Evolutionary conservation across 1,140 invertebrate species (phyloP).

Genomic region (Trypoxylus dichotomus): DNA sequence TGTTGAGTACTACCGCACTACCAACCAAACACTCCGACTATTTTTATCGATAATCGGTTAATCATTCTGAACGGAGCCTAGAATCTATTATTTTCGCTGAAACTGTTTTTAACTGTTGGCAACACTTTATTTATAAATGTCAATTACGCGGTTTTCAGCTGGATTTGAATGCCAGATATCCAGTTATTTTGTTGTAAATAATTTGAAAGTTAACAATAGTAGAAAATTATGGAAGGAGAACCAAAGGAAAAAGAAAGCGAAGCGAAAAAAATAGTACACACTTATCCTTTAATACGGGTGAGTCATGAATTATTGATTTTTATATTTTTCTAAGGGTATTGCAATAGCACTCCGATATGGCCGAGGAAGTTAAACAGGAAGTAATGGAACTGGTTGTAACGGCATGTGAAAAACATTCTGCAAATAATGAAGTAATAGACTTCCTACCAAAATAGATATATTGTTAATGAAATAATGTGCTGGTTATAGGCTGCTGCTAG

Average conservation of each 20-base stretch:
- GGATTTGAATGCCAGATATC: background rate
- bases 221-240: constrained; percentile 52
- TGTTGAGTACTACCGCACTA: no score
- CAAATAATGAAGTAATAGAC: constrained; percentile 73
- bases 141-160: constrained; percentile 1
- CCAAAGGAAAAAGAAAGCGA: constrained; percentile 57
- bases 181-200: background rate
- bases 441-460: background rate
- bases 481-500: constrained; percentile 69
- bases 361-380: constrained; percentile 87
- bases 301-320: constrained; percentile 45
- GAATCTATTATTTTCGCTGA: background rate
- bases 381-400: constrained; percentile 87
- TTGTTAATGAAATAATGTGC: background rate
- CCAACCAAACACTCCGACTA: no score
- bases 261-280: constrained; percentile 70
- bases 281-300: constrained; percentile 74
- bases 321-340: constrained; percentile 22
- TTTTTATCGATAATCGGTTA: no score
- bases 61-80: no score
- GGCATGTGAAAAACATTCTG: constrained; percentile 85
- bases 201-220: background rate
- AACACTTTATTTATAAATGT: constrained; percentile 23
- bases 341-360: constrained; percentile 81
- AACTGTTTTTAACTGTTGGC: background rate